Percentiles rank a stretch among this genome's conserved stretches.
Evolutionary conservation across 2,888 invertebrate species (phyloP).

Genomic region (Netelia virgata): DNA sequence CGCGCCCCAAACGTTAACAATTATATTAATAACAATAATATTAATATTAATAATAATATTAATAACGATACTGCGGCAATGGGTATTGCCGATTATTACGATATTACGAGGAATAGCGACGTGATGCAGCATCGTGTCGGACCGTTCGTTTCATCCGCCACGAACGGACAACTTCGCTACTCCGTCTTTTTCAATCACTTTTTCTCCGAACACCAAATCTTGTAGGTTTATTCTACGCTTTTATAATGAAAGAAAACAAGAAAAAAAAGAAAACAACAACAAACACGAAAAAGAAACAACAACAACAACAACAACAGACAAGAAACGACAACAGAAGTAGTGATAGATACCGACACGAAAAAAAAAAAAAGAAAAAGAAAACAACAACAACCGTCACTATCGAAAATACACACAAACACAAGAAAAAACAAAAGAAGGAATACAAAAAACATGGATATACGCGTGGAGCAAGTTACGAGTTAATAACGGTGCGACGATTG

Average conservation of each 20-base stretch:
- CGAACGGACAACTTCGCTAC: slow-evolving; percentile 63
- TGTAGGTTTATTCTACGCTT: slow-evolving; percentile 78
- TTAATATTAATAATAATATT: slow-evolving; percentile 34
- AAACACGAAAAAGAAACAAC: slow-evolving; percentile 10
- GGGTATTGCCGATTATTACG: slow-evolving; percentile 62
- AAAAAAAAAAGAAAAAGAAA: neutral
- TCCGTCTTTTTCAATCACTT: slow-evolving; percentile 72
- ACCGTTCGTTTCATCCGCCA: slow-evolving; percentile 58
- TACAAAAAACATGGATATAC: neutral
- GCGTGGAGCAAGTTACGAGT: neutral
- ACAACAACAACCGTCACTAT: neutral
- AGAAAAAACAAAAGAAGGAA: neutral
- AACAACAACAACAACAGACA: slow-evolving; percentile 3
- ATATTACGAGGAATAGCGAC: slow-evolving; percentile 62
- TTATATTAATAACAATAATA: slow-evolving; percentile 28
- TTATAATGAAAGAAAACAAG: slow-evolving; percentile 30
- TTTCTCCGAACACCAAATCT: slow-evolving; percentile 81
- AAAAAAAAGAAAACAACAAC: slow-evolving; percentile 19
- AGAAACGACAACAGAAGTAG: neutral
- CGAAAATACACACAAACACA: neutral
- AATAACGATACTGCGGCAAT: slow-evolving; percentile 47
- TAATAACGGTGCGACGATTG: neutral
- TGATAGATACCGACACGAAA: slow-evolving; percentile 9
- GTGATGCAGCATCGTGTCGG: slow-evolving; percentile 58
- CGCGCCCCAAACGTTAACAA: slow-evolving; percentile 72